Conservation (phyloP, 2,797 vertebrate species). For the Sitta carolinensis region DNA sequence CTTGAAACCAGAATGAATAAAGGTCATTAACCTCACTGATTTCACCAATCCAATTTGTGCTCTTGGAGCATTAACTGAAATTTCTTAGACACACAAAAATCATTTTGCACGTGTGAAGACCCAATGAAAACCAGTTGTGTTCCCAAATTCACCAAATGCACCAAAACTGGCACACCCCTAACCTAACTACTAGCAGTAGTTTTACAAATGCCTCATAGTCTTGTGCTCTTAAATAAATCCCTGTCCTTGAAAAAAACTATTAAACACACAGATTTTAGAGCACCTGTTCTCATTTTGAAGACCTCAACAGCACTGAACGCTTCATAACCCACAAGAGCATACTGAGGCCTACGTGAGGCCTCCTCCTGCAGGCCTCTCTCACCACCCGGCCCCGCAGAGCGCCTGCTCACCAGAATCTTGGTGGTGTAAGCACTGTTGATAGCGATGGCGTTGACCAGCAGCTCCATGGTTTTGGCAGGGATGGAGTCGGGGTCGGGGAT, state of each 20-base stretch:
- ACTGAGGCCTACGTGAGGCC: not conserved
- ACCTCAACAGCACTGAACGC: not conserved
- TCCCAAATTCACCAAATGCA: not conserved
- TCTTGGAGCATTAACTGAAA: not conserved
- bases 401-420: constrained; percentile 91
- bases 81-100: not conserved
- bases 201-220: not conserved
- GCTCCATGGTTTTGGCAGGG: constrained; percentile 85
- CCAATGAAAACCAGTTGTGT: not conserved
- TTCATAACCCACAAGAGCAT: not conserved
- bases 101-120: not conserved
- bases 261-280: accelerated
- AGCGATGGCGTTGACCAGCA: constrained; percentile 88
- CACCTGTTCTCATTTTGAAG: not conserved
- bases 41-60: not conserved
- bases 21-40: not conserved
- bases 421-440: constrained; percentile 98
- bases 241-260: not conserved
- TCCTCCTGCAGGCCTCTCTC: too few species aligned
- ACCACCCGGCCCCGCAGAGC: too few species aligned
- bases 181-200: not conserved
- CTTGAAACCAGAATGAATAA: not conserved
- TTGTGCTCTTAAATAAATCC: not conserved
- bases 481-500: constrained; percentile 88
- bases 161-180: not conserved